Evolutionary conservation across 2,888 invertebrate genomes (phyloP).

Genomic region (Allolobophora icterica): DNA sequence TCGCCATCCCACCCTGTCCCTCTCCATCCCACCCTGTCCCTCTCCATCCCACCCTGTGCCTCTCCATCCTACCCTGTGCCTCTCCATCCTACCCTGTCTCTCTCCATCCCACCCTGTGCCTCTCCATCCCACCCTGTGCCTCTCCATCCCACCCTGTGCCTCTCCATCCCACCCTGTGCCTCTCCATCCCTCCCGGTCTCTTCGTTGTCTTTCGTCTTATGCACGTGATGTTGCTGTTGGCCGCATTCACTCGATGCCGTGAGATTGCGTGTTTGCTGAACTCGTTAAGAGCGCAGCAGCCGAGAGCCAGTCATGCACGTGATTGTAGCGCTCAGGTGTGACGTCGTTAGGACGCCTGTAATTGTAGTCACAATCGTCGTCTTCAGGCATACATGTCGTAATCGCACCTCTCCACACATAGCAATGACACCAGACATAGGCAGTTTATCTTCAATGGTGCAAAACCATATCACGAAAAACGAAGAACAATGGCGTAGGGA

Average conservation of each 20-base stretch:
- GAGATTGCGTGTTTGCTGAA: neutral
- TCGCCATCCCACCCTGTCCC: neutral
- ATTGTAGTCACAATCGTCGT: neutral
- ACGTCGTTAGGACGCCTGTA: neutral
- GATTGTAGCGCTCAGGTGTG: neutral
- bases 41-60: too few species aligned
- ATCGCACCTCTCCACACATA: neutral
- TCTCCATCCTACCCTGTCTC: too few species aligned
- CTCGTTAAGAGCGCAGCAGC: neutral
- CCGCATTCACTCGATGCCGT: neutral
- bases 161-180: too few species aligned
- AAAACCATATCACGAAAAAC: too few species aligned
- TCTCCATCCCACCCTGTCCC: too few species aligned
- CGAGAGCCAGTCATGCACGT: neutral
- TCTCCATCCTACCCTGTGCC: too few species aligned
- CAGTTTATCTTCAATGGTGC: too few species aligned
- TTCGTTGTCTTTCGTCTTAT: neutral
- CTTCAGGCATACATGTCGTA: neutral
- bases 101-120: neutral
- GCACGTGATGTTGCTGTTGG: neutral
- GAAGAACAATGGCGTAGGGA: too few species aligned
- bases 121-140: neutral
- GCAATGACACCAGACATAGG: too few species aligned
- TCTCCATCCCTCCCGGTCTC: too few species aligned
- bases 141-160: neutral